phyloP scores from a whole-genome alignment of 2,113 vertebrate genomes.

The Megaceryle maxima region DNA sequence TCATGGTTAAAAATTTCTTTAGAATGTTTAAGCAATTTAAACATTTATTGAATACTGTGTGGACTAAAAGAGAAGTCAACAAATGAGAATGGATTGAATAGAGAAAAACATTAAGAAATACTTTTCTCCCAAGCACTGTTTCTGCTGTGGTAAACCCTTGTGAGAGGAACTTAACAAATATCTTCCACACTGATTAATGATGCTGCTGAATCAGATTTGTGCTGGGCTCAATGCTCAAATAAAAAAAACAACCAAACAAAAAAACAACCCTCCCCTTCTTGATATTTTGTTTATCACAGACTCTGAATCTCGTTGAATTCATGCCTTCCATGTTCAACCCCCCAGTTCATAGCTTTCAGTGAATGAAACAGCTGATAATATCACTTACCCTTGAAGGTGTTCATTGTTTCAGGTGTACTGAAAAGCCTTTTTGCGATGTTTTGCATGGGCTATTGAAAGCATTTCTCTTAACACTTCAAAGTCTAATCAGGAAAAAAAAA shows the following conservation, averaged over 20 bases:
- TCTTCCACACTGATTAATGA: slow-evolving; percentile 36
- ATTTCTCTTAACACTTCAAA: not conserved
- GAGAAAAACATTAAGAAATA: slow-evolving; percentile 20
- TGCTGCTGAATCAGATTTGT: slow-evolving; percentile 6
- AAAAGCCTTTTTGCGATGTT: not conserved
- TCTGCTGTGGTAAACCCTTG: slow-evolving; percentile 15
- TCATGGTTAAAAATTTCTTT: not conserved
- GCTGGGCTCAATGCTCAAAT: not conserved
- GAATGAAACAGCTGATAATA: slow-evolving; percentile 8
- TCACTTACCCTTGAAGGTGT: not conserved
- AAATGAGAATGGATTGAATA: not conserved
- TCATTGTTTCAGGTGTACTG: not conserved
- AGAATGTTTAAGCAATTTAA: not conserved
- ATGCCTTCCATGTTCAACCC: not conserved
- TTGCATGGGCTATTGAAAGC: not conserved
- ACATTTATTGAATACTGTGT: not conserved
- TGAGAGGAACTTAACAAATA: not conserved
- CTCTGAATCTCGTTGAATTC: slow-evolving; percentile 5
- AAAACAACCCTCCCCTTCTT: not conserved
- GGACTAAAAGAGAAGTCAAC: not conserved
- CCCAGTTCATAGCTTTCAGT: not conserved
- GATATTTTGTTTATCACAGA: not conserved
- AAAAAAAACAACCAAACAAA: not conserved
- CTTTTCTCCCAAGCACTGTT: not conserved
- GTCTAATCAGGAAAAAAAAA: not conserved